Conservation (phyloP, 2,797 vertebrate genomes). For the Macroramphosus scolopax region DNA sequence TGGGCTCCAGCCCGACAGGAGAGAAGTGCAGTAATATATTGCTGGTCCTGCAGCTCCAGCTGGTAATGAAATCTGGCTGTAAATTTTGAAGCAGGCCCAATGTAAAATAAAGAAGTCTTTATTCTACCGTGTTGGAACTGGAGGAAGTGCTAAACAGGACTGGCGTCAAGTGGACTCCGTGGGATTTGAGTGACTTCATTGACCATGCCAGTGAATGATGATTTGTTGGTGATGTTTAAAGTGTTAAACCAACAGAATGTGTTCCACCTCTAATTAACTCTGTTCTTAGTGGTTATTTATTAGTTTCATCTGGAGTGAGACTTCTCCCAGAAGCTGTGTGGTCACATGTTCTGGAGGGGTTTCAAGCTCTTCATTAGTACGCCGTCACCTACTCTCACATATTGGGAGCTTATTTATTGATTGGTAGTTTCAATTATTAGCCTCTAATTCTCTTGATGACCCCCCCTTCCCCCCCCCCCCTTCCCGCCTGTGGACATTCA, state of each 20-base stretch:
- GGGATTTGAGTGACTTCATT: conserved; percentile 15
- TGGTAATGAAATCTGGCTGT: conserved; percentile 32
- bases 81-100: conserved; percentile 31
- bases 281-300: conserved; percentile 54
- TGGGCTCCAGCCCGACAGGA: conserved; percentile 3
- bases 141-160: conserved; percentile 19
- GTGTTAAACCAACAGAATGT: conserved; percentile 41
- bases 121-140: conserved; percentile 25
- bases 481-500: too few species aligned
- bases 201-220: conserved; percentile 37
- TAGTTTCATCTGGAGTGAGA: conserved; percentile 29
- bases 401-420: too few species aligned
- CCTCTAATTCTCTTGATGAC: too few species aligned
- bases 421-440: too few species aligned
- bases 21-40: conserved; percentile 10
- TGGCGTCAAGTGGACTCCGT: conserved; percentile 23
- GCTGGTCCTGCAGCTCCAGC: conserved; percentile 23
- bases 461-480: too few species aligned
- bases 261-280: conserved; percentile 45
- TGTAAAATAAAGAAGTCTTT: conserved; percentile 37
- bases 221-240: conserved; percentile 46
- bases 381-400: too few species aligned
- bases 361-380: conserved; percentile 10
- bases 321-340: conserved; percentile 11
- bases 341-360: not conserved